A percentile compares a stretch with the other conserved stretches of the same genome.
Conservation (phyloP, 2,113 vertebrate genomes). For the Oncorhynchus gorbuscha region DNA sequence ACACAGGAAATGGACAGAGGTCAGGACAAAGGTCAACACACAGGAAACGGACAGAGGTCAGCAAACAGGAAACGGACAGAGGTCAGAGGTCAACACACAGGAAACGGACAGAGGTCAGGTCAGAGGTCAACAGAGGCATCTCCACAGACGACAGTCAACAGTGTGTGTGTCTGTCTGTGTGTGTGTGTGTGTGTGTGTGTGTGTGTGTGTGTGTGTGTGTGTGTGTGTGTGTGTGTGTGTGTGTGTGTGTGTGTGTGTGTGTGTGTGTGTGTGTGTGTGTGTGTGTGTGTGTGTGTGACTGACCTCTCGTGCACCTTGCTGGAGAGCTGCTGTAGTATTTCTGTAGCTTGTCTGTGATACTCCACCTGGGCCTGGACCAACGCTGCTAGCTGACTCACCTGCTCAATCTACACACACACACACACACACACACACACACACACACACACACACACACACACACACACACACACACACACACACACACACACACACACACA, state of each 20-base stretch:
- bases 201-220: too few species aligned
- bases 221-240: neutral
- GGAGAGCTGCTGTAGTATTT: constrained; percentile 90
- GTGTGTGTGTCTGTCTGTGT: neutral
- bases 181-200: neutral
- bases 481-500: constrained; percentile 29
- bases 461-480: constrained; percentile 35
- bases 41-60: too few species aligned
- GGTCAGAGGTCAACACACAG: too few species aligned
- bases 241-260: too few species aligned
- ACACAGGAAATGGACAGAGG: too few species aligned
- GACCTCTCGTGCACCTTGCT: constrained; percentile 91
- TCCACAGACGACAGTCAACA: neutral
- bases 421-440: constrained; percentile 59
- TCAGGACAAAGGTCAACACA: too few species aligned
- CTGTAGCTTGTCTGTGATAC: constrained; percentile 88
- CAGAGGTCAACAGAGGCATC: too few species aligned
- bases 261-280: too few species aligned
- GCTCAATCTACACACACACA: constrained; percentile 82
- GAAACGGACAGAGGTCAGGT: too few species aligned
- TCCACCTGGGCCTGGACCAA: constrained; percentile 93
- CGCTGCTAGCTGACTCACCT: constrained; percentile 94
- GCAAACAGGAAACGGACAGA: too few species aligned
- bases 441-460: constrained; percentile 48
- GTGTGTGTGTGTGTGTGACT: neutral